Conservation (phyloP, 2,797 vertebrate genomes). For the Cyprinella venusta region DNA sequence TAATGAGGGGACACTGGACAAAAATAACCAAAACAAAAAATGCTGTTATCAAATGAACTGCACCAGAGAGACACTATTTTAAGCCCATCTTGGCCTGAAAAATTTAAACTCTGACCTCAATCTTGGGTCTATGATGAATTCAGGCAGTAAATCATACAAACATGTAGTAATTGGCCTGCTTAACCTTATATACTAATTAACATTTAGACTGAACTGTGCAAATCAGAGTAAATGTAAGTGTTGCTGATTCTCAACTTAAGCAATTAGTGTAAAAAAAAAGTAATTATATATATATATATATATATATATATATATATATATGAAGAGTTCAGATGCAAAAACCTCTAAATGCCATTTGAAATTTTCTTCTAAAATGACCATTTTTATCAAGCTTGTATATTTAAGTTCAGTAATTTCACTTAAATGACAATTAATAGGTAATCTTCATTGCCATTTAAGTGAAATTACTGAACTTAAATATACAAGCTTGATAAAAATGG, state of each 20-base stretch:
- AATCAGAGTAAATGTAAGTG: not conserved
- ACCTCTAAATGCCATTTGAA: no score
- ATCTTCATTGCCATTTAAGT: no score
- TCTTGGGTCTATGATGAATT: not conserved
- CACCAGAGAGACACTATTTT: slow-evolving; percentile 13
- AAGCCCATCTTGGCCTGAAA: slow-evolving; percentile 11
- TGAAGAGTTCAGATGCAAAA: no score
- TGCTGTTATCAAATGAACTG: slow-evolving; percentile 59
- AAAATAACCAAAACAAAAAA: slow-evolving; percentile 44
- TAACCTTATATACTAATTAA: slow-evolving; percentile 2
- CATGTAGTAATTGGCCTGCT: not conserved
- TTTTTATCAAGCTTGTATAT: no score
- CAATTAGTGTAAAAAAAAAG: not conserved
- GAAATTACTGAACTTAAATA: no score
- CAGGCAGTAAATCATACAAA: not conserved
- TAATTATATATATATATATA: not conserved
- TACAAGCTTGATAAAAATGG: no score
- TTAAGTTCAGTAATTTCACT: no score
- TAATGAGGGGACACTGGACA: slow-evolving; percentile 65
- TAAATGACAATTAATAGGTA: no score
- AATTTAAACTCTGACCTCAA: not conserved
- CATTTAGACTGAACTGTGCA: not conserved
- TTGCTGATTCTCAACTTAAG: not conserved
- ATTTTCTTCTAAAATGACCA: no score
- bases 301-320: not conserved